Percentiles rank a stretch among this genome's conserved stretches.
Conservation (phyloP, 2,113 vertebrate species). For the Gasterosteus nipponicus region DNA sequence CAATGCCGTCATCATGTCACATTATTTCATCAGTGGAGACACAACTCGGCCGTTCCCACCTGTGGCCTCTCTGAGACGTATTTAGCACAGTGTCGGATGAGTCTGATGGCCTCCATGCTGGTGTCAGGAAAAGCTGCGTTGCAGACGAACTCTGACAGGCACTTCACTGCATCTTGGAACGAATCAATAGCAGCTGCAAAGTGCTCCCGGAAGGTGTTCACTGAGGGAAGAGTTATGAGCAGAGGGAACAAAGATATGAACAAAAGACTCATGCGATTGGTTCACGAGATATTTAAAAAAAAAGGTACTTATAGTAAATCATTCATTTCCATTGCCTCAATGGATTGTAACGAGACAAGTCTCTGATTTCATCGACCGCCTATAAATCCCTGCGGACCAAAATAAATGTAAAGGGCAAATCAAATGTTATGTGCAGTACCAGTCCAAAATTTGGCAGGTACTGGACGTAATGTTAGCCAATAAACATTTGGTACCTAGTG, state of each 20-base stretch:
- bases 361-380: not conserved
- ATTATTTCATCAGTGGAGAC: not conserved
- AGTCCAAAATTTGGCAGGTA: too few relatives aligned
- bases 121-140: slow-evolving; percentile 96
- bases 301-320: not conserved
- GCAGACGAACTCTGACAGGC: slow-evolving; percentile 96
- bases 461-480: too few relatives aligned
- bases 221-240: slow-evolving; percentile 69
- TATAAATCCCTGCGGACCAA: not conserved
- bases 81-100: slow-evolving; percentile 95
- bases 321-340: not conserved
- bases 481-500: too few relatives aligned
- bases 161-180: slow-evolving; percentile 98
- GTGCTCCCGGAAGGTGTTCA: slow-evolving; percentile 92
- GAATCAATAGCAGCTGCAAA: slow-evolving; percentile 97
- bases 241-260: not conserved
- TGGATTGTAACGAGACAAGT: not conserved
- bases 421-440: too few relatives aligned
- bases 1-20: not conserved
- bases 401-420: not conserved
- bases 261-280: not conserved
- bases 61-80: slow-evolving; percentile 94
- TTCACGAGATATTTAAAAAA: not conserved
- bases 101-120: slow-evolving; percentile 97
- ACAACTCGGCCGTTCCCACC: slow-evolving; percentile 70